A percentile compares a stretch with the other conserved stretches of the same genome.
These are phyloP conservation scores for Capreolus pygargus DNA, from an alignment of 2,113 vertebrate species.

Conservation along the genomic window DNA sequence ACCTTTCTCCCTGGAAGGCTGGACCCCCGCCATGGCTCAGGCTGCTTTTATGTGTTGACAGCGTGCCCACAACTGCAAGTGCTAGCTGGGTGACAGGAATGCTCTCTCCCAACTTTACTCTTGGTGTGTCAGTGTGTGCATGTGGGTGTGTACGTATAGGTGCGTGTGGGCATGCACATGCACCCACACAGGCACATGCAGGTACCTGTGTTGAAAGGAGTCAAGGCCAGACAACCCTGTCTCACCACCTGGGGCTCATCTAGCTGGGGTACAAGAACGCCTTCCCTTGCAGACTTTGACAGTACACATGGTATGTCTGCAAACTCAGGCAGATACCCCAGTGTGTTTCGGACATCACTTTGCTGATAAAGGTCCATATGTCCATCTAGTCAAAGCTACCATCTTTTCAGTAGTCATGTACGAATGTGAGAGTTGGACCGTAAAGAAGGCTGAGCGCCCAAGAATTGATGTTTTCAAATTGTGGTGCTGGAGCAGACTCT, in stretches of 20 bases:
- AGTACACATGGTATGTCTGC: not conserved
- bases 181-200: not conserved
- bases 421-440: not conserved
- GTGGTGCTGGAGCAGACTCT: not conserved
- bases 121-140: not conserved
- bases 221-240: not conserved
- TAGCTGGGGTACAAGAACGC: not conserved
- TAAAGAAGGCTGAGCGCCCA: not conserved
- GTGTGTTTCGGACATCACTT: not conserved
- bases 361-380: not conserved
- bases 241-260: not conserved
- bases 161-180: fast-evolving
- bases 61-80: not conserved
- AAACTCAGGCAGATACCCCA: not conserved
- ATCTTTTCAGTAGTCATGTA: not conserved
- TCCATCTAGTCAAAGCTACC: not conserved
- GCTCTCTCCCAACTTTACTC: not conserved
- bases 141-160: not conserved
- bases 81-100: not conserved
- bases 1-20: not conserved
- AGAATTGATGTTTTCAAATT: not conserved
- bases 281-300: not conserved
- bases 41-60: not conserved
- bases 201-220: not conserved
- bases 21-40: not conserved